phyloP scores from a whole-genome alignment of 2,888 invertebrate species.

The Alsophila aescularia region DNA sequence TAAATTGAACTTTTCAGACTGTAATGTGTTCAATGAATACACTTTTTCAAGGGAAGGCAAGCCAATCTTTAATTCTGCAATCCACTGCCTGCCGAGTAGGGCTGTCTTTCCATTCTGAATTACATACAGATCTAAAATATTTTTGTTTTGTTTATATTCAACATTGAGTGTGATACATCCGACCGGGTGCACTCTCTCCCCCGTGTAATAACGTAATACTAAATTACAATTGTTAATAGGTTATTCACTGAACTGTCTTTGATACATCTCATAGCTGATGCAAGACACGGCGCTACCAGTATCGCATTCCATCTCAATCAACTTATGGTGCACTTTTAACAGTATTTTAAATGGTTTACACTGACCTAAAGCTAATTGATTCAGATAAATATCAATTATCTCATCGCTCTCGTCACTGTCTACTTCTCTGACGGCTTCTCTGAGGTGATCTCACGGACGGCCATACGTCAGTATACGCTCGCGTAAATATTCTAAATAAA shows the following conservation, averaged over 20 bases:
- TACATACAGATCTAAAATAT: conserved; percentile 26
- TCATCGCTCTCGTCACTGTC: conserved; percentile 11
- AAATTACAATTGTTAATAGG: background rate
- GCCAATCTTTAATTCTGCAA: too few species aligned
- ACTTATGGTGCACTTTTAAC: background rate
- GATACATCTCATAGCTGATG: conserved; percentile 1
- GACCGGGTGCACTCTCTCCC: conserved; percentile 21
- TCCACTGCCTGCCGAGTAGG: conserved; percentile 31
- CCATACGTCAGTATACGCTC: too few species aligned
- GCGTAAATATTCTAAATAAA: too few species aligned
- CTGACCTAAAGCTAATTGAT: background rate
- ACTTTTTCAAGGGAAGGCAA: too few species aligned
- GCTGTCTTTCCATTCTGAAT: background rate
- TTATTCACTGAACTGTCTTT: background rate
- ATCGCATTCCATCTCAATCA: background rate
- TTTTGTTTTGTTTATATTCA: conserved; percentile 5
- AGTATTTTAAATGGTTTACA: background rate
- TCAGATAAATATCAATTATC: conserved; percentile 5
- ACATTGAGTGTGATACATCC: conserved; percentile 25
- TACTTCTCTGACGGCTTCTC: too few species aligned
- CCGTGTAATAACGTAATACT: conserved; percentile 29
- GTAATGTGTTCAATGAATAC: too few species aligned
- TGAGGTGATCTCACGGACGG: too few species aligned
- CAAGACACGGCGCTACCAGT: conserved; percentile 5
- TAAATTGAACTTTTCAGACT: too few species aligned